phyloP scores from a whole-genome alignment of 2,797 vertebrate genomes.

The Pipistrellus pygmaeus region DNA sequence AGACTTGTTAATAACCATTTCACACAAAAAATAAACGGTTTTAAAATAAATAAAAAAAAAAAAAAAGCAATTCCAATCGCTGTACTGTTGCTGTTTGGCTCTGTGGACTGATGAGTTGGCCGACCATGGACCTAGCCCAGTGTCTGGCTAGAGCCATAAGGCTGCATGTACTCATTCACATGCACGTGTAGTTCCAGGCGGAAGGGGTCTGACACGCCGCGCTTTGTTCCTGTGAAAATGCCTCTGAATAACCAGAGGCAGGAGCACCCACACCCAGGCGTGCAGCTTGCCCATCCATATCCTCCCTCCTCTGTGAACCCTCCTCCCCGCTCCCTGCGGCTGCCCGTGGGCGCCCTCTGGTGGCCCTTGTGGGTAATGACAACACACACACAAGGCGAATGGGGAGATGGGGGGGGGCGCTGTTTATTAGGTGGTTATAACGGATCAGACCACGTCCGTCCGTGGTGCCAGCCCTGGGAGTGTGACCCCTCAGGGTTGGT shows the following conservation, averaged over 20 bases:
- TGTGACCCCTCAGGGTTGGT: not conserved
- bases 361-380: slow-evolving; percentile 8
- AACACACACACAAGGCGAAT: not conserved
- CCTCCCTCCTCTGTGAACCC: no score
- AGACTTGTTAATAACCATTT: no score
- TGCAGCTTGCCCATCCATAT: not conserved
- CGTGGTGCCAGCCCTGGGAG: not conserved
- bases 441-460: not conserved
- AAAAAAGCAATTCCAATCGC: no score
- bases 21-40: no score
- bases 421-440: slow-evolving; percentile 61
- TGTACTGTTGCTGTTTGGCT: no score
- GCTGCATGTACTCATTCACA: not conserved
- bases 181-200: no score
- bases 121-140: not conserved
- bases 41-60: no score
- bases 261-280: no score
- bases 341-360: not conserved
- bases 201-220: not conserved
- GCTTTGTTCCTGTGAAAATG: not conserved
- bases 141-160: no score
- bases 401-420: fast-evolving
- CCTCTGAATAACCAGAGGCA: not conserved
- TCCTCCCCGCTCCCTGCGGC: no score
- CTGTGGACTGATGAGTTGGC: no score